Evolutionary conservation across 2,888 invertebrate genomes (phyloP).

Genomic region (Cacoxenus indagator): DNA sequence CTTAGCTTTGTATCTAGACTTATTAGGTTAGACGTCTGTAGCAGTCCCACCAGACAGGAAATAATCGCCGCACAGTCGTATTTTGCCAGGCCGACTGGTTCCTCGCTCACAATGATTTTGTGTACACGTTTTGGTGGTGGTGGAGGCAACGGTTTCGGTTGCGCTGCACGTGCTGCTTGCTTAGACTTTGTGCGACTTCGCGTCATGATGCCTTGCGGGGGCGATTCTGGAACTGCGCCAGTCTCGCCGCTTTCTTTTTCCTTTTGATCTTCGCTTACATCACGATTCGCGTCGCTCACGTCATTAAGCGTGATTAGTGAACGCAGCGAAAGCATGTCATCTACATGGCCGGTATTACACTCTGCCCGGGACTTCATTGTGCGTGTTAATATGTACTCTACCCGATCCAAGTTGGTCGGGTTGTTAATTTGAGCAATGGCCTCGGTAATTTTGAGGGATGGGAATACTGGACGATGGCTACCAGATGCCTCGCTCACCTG

Average conservation of each 20-base stretch:
- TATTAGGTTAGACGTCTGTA: slow-evolving; percentile 75
- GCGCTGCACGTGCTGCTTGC: slow-evolving; percentile 37
- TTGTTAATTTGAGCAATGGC: slow-evolving; percentile 42
- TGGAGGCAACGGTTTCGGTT: neutral
- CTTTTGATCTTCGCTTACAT: neutral
- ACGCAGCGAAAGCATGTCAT: slow-evolving; percentile 48
- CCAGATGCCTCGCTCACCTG: slow-evolving; percentile 88
- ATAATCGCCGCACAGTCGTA: slow-evolving; percentile 65
- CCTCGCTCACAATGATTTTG: slow-evolving; percentile 59
- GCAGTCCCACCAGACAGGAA: slow-evolving; percentile 75
- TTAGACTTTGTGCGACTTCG: slow-evolving; percentile 51
- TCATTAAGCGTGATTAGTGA: slow-evolving; percentile 48
- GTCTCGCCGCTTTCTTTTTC: neutral
- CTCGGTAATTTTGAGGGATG: slow-evolving; percentile 73
- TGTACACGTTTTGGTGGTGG: slow-evolving; percentile 50
- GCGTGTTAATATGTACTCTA: slow-evolving; percentile 53
- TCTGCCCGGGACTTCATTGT: slow-evolving; percentile 34
- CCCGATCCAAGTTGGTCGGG: slow-evolving; percentile 20
- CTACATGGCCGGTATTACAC: slow-evolving; percentile 36
- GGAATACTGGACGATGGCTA: slow-evolving; percentile 83
- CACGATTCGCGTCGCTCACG: neutral
- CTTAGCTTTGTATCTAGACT: slow-evolving; percentile 85
- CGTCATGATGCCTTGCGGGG: slow-evolving; percentile 40
- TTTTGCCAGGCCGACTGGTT: slow-evolving; percentile 63
- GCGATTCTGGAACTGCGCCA: neutral